Evolutionary conservation across 2,797 vertebrate genomes (phyloP), one percentile per base, ranked within the genome.

Genomic region (Galagoides demidoff): DNA sequence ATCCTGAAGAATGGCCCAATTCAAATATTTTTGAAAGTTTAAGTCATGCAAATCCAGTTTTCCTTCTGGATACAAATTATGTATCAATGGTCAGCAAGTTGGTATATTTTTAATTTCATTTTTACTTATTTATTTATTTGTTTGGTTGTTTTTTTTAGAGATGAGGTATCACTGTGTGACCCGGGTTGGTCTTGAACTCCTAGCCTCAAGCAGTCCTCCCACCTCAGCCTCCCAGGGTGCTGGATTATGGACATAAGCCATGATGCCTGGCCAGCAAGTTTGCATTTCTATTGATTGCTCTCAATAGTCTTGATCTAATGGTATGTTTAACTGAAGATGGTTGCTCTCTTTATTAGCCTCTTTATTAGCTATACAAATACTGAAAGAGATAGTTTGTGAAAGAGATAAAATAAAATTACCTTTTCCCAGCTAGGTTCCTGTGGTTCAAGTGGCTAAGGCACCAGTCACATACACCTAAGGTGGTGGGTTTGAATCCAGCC

Each of bases 361-460:
- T 27, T 92, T 77, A 55, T 37, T 66, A 86, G 27, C 13, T 55
- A 29, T 74, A 79, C 52, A 95, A 71, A 78, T 89, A 57, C 13
- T 76, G 74, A 94, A 83, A 88, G 14, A 82, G 49, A 22, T 63
- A 68, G 64, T 79, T 83, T 73, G 90, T 63, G 55, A 95, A 96
- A 61, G 59, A 25, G 43, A 57, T 39, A 77, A 79, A 79, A 83
- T 88, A 20, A 37, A 71, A 59, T 31, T 66, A 31, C 23, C 76
- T 94, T 94, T 59, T 84, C 16, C n/a, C n/a, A n/a, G n/a, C n/a
- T n/a, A n/a, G n/a, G n/a, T n/a, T n/a, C n/a, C n/a, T n/a, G n/a
- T n/a, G n/a, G n/a, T n/a, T n/a, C n/a, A n/a, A n/a, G n/a, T n/a
- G n/a, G n/a, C n/a, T n/a, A n/a, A n/a, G n/a, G n/a, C n/a, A n/a